phyloP scores from a whole-genome alignment of 2,888 invertebrate species.

The Heliconius erato region DNA sequence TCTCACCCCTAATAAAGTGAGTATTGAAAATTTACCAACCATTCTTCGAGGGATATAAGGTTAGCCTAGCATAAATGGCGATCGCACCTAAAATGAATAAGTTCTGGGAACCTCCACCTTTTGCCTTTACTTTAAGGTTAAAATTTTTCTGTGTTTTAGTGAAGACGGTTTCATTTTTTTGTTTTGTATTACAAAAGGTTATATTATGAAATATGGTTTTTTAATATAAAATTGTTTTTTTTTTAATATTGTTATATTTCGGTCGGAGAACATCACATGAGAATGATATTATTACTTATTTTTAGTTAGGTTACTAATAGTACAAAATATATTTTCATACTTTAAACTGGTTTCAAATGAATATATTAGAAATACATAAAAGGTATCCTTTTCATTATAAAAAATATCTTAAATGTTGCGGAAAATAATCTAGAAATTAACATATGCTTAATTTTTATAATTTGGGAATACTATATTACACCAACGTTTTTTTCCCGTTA shows the following conservation, averaged over 20 bases:
- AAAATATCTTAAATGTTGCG: too few relatives aligned
- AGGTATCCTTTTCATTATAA: too few relatives aligned
- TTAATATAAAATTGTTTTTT: not conserved
- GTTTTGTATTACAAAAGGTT: constrained; percentile 57
- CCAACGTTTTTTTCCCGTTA: too few relatives aligned
- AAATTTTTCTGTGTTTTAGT: constrained; percentile 30
- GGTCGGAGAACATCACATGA: too few relatives aligned
- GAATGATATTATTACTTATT: too few relatives aligned
- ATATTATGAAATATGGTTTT: constrained; percentile 65
- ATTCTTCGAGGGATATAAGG: constrained; percentile 84
- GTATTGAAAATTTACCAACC: constrained; percentile 87
- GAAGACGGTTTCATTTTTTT: constrained; percentile 64
- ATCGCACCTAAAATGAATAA: constrained; percentile 62
- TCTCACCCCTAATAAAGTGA: constrained; percentile 84
- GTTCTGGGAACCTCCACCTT: constrained; percentile 32
- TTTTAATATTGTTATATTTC: not conserved
- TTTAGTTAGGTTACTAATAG: too few relatives aligned
- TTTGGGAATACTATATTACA: too few relatives aligned
- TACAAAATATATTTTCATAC: too few relatives aligned
- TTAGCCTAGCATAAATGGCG: constrained; percentile 76
- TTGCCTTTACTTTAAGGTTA: constrained; percentile 48
- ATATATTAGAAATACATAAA: too few relatives aligned
- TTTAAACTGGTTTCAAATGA: too few relatives aligned
- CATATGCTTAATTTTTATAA: too few relatives aligned
- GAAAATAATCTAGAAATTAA: too few relatives aligned